Conservation (phyloP, 2,113 vertebrate genomes). For the Apus apus region DNA sequence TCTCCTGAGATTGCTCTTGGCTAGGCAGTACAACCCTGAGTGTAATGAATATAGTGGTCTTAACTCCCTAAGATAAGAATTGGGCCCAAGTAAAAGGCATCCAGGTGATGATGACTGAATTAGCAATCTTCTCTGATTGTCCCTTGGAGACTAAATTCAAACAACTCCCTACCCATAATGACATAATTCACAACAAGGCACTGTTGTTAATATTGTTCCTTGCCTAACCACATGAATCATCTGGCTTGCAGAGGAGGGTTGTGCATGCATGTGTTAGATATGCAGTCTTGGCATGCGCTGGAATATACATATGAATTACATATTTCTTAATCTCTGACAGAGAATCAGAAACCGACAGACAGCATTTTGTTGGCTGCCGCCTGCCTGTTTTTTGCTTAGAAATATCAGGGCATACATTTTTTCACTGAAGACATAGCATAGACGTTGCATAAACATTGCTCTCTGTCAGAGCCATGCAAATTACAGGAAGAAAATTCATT, state of each 20-base stretch:
- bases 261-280: accelerated
- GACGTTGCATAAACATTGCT: background rate
- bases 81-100: background rate
- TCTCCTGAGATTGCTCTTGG: background rate
- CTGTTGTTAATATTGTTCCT: background rate
- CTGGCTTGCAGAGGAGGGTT: background rate
- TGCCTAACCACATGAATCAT: background rate
- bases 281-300: background rate
- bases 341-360: background rate
- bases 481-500: constrained; percentile 10
- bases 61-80: accelerated
- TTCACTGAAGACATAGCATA: background rate
- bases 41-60: background rate
- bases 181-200: background rate
- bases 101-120: background rate
- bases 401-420: background rate
- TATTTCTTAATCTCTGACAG: background rate
- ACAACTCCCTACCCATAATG: background rate
- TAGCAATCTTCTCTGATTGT: background rate
- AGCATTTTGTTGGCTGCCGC: background rate
- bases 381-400: background rate
- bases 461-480: background rate
- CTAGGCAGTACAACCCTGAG: background rate
- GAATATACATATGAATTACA: background rate
- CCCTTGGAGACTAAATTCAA: background rate